Percentiles rank a stretch among this genome's conserved stretches.
These are phyloP conservation scores for Torymus aiolomorphi DNA, from an alignment of 2,888 invertebrate genomes.

Conservation along the genomic window DNA sequence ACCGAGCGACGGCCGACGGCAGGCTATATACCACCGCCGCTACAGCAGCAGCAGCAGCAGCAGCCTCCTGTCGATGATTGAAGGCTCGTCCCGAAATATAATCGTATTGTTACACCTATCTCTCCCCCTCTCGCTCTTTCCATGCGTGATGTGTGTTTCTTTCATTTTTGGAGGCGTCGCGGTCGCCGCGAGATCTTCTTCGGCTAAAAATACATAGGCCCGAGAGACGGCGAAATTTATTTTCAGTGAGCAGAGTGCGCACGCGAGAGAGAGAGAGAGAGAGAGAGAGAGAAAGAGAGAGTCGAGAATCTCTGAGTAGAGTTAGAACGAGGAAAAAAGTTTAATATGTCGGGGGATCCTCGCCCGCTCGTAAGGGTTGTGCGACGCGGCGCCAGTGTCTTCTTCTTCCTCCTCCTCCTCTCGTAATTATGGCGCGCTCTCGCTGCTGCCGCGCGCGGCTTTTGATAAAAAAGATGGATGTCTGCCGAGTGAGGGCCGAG, in stretches of 20 bases:
- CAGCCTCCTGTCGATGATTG: constrained; percentile 42
- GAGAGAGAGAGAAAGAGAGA: background rate
- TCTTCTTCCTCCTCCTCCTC: background rate
- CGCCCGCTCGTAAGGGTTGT: constrained; percentile 50
- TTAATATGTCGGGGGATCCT: constrained; percentile 49
- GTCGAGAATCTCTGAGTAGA: background rate
- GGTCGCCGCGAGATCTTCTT: constrained; percentile 16
- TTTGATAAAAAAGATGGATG: constrained; percentile 58
- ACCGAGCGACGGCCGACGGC: constrained; percentile 52
- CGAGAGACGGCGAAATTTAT: constrained; percentile 53
- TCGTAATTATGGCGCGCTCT: constrained; percentile 49
- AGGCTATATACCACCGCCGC: background rate
- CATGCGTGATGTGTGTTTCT: constrained; percentile 16
- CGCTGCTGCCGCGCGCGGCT: constrained; percentile 17
- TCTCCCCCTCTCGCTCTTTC: constrained; percentile 10
- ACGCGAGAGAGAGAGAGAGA: too few relatives aligned
- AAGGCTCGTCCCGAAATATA: constrained; percentile 20
- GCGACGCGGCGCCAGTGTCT: constrained; percentile 48
- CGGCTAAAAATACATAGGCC: constrained; percentile 46
- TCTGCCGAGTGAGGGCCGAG: constrained; percentile 45
- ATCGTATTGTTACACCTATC: constrained; percentile 1
- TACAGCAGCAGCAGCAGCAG: background rate
- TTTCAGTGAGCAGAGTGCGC: constrained; percentile 46
- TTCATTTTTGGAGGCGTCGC: constrained; percentile 28
- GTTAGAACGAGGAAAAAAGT: constrained; percentile 31